A percentile compares a stretch with the other conserved stretches of the same genome.
These are phyloP conservation scores for Coracopsis vasa DNA, from an alignment of 2,113 vertebrate genomes.

Conservation along the genomic window DNA sequence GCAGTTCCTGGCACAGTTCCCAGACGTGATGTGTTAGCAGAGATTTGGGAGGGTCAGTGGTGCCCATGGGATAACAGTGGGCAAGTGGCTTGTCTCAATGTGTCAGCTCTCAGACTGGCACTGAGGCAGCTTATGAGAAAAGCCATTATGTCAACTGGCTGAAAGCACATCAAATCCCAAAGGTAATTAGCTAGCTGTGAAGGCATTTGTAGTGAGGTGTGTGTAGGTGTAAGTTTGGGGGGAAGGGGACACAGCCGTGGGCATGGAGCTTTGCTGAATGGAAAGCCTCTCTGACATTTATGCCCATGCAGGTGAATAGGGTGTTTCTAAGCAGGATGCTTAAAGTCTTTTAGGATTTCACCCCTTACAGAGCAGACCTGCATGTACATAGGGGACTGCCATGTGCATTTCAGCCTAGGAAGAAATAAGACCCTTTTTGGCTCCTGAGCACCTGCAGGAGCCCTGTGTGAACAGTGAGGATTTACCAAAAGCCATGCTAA, in stretches of 20 bases:
- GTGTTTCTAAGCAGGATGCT: not conserved
- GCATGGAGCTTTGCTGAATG: not conserved
- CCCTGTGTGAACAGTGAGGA: not conserved
- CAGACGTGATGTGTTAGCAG: not conserved
- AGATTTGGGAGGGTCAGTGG: not conserved
- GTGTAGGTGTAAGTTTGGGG: not conserved
- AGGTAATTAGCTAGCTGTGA: not conserved
- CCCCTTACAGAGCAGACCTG: not conserved
- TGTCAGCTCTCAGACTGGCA: not conserved
- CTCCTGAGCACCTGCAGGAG: not conserved
- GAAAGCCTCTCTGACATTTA: not conserved
- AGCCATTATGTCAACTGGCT: not conserved
- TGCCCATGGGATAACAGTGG: not conserved
- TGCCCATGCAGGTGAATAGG: not conserved
- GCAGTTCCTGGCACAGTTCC: slow-evolving; percentile 1
- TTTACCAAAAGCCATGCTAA: not conserved
- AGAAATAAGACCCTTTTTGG: not conserved
- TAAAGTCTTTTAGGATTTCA: not conserved
- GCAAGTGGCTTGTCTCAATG: not conserved
- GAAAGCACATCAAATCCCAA: not conserved
- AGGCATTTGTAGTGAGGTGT: not conserved
- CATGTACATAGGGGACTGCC: accelerated
- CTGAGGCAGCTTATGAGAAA: not conserved
- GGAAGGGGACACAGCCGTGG: accelerated
- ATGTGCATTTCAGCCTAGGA: not conserved